Base-by-base conservation (phyloP, 2,113 vertebrate genomes). In the Glaucidium brasilianum region DNA sequence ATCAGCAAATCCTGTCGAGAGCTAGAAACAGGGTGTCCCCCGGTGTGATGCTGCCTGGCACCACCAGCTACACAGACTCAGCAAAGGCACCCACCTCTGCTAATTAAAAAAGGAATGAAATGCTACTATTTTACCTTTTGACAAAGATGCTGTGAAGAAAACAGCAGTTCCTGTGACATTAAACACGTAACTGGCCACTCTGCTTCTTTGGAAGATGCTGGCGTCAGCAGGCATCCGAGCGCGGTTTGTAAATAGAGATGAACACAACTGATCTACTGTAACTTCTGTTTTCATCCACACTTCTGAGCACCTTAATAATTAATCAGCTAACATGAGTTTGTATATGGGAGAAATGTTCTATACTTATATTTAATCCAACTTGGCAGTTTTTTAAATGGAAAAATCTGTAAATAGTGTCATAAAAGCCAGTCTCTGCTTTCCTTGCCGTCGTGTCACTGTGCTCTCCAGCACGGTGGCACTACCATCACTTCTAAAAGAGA, bases 301-400 rank as follows among this genome's bases (percentile, higher is more conserved):
- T 90, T 94, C 77, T 12, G 85, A 91, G 97, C 97, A 98, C 97
- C 97, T 98, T 98, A 98, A 69, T 43, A 18, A 90, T 53, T 71
- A 78, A 85, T 95, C 91, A 6, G 63, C 96, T 91, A 92, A 96
- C 72, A 32, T 85, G 86, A 73, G 90, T 96, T 97, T 97, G 89
- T 97, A 88, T 25, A 32, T 11, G 68, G 87, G 82, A 93, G 93
- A 94, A 92, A 88, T 2, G 23, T 92, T 96, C 92, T 96, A 50
- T 90, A 93, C 76, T 90, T 96, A 3, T 66, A 96, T 96, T 98
- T 97, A 94, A 97, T 82, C 96, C 72, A 64, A 63, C 47, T 75
- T 17, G 49, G 90, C 59, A 34, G 56, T 63, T 95, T 96, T 97
- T 60, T 14, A 35, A 71, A 37, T 6, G 56, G 75, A 58, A 87